Evolutionary conservation across 2,888 invertebrate genomes (phyloP), one percentile per base, ranked within the genome.

Genomic region (Cantharis nigra): DNA sequence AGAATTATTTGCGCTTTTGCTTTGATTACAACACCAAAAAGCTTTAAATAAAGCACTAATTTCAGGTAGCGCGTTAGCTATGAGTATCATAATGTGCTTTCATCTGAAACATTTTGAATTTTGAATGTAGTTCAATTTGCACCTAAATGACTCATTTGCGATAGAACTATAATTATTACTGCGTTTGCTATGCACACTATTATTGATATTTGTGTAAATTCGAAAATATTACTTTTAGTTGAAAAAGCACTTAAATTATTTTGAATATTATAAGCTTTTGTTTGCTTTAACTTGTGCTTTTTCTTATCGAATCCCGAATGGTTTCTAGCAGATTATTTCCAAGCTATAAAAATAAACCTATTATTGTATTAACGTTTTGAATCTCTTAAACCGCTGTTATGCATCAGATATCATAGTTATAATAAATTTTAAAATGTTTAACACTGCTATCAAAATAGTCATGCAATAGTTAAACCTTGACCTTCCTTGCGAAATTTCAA

Each of bases 361-460:
- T 16, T 16, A 16, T 16, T 16, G 16, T 16, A 16, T 33, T 33
- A 11, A 13, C 11, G 11, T 33, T 4, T n/a, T 5, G 49, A 7
- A 49, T 49, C 49, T n/a, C 7, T 49, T 49, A 49, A 26, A 26
- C 7, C 0, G 49, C 5, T 49, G 63, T 71, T 71, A 71, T 28
- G 18, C 28, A 71, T 30, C 71, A 71, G 16, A 63, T 16, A 64
- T 71, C 63, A 63, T 26, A 20, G 3, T 16, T 28, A 30, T 71
- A 71, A 71, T 71, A 64, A 64, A 28, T 63, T 71, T 71, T 71
- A 64, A 64, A 71, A 18, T 63, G 64, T 64, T 14, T 16, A n/a
- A 67, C 16, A 26, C 10, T 71, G 26, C 30, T 71, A 71, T 71
- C 71, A 71, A 71, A 71, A 49, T 63, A 63, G 71, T 63, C 71